phyloP scores from a whole-genome alignment of 2,888 invertebrate genomes.

The Monochamus alternatus region DNA sequence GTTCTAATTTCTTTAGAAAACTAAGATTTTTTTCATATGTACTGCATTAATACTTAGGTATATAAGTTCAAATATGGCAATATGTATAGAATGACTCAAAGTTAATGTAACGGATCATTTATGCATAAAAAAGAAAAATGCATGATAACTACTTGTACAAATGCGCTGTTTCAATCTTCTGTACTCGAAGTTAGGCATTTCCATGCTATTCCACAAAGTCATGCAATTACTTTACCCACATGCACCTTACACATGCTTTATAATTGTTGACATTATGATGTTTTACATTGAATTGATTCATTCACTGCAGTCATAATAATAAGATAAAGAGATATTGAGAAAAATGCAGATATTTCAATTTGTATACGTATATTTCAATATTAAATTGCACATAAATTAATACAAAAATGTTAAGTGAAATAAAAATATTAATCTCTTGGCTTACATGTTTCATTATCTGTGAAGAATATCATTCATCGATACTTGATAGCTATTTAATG shows the following conservation, averaged over 20 bases:
- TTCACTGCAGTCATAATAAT: no score
- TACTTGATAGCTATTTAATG: no score
- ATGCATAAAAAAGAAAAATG: conserved; percentile 1
- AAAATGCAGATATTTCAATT: neutral
- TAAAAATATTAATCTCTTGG: no score
- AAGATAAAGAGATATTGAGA: neutral
- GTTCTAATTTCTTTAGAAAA: no score
- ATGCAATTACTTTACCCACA: neutral
- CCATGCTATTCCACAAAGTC: neutral
- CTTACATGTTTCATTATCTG: no score
- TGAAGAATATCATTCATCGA: no score
- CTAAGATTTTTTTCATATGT: no score
- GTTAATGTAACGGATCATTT: neutral
- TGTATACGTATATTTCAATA: neutral
- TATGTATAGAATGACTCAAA: neutral
- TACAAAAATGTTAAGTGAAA: neutral
- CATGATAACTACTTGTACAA: conserved; percentile 9
- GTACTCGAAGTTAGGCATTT: neutral
- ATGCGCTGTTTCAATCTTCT: neutral
- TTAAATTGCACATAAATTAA: neutral
- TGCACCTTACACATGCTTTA: neutral
- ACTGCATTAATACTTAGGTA: no score
- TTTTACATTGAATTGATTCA: no score
- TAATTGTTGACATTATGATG: neutral
- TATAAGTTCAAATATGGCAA: neutral